Percentiles rank a stretch among this genome's conserved stretches.
These are phyloP conservation scores for Cyclophora punctaria DNA, from an alignment of 2,888 invertebrate species.

Conservation along the genomic window DNA sequence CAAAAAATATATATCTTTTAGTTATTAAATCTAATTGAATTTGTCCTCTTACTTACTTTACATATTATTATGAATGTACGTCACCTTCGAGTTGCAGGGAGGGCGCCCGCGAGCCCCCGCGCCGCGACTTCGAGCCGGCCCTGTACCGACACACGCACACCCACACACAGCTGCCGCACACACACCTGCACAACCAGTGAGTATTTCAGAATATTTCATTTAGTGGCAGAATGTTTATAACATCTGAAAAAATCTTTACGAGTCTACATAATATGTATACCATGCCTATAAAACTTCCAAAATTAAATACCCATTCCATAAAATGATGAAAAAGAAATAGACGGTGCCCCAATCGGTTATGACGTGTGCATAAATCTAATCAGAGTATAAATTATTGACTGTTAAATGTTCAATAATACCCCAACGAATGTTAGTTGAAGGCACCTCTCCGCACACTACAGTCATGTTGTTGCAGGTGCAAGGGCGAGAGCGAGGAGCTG, in stretches of 20 bases:
- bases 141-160: constrained; percentile 24
- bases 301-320: not conserved
- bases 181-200: constrained; percentile 28
- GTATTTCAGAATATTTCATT: constrained; percentile 9
- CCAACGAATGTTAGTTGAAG: too few species aligned
- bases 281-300: not conserved
- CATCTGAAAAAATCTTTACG: not conserved
- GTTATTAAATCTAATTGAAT: not conserved
- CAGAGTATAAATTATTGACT: too few species aligned
- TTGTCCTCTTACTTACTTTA: too few species aligned
- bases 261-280: not conserved
- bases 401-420: too few species aligned
- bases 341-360: too few species aligned
- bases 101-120: constrained; percentile 14
- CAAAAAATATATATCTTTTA: not conserved
- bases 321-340: not conserved
- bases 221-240: not conserved
- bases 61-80: too few species aligned
- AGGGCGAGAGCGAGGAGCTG: constrained; percentile 40
- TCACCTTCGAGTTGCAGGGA: constrained; percentile 11
- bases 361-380: too few species aligned
- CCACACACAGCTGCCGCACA: constrained; percentile 19
- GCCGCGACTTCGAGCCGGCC: constrained; percentile 21
- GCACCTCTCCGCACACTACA: too few species aligned
- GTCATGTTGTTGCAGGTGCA: constrained; percentile 33